Conservation (phyloP, 1,140 invertebrate species). For the Nylanderia fulva region DNA sequence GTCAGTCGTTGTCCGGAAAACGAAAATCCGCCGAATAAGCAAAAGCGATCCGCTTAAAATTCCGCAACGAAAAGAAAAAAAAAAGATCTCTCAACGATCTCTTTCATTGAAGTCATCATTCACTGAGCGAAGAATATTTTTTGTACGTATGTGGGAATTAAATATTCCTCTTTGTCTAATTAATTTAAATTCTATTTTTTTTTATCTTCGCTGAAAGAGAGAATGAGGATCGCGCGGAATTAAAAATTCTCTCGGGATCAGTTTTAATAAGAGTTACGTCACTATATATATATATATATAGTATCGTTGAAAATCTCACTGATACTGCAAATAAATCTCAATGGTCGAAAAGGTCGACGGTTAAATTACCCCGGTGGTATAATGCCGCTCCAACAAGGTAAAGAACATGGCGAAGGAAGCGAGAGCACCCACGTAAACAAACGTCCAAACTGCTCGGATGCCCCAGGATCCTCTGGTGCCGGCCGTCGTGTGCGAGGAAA, state of each 20-base stretch:
- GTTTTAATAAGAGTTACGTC: constrained; percentile 12
- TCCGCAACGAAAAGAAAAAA: neutral
- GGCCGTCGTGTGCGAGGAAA: constrained; percentile 79
- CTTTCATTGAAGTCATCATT: neutral
- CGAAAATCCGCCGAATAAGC: neutral
- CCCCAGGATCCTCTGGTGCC: constrained; percentile 85
- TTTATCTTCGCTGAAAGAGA: neutral
- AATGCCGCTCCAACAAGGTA: constrained; percentile 85
- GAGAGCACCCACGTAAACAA: constrained; percentile 86
- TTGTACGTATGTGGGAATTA: neutral
- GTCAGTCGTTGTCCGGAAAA: constrained; percentile 21
- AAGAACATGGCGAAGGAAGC: constrained; percentile 86
- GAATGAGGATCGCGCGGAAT: neutral
- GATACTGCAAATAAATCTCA: neutral
- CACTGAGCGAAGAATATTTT: neutral
- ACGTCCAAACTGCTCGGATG: constrained; percentile 86
- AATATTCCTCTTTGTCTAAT: neutral
- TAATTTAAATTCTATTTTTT: constrained; percentile 15
- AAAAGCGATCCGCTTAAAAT: neutral
- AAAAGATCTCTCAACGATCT: neutral
- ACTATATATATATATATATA: too few relatives aligned
- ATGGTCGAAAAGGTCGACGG: neutral
- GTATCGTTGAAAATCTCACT: neutral
- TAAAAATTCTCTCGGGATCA: neutral
- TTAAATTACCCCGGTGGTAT: constrained; percentile 78